Evolutionary conservation across 2,113 vertebrate species (phyloP).

Genomic region (Centrocercus urophasianus): DNA sequence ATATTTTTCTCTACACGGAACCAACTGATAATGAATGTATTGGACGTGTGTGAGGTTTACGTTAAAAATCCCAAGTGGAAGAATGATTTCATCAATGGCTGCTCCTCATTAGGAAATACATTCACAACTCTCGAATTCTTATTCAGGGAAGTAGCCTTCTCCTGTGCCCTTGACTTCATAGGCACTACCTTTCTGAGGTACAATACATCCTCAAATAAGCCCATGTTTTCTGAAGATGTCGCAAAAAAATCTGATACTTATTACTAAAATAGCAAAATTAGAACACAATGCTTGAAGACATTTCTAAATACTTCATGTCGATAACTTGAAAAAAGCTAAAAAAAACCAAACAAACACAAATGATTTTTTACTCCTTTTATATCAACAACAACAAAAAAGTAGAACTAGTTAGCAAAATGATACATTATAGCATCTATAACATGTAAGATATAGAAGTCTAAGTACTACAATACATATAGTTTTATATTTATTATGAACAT

Average conservation of each 20-base stretch:
- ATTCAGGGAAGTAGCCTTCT: not conserved
- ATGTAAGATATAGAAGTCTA: not conserved
- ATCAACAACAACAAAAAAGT: not conserved
- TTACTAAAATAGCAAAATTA: no score
- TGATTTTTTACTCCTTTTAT: not conserved
- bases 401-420: not conserved
- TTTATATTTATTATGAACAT: not conserved
- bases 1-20: not conserved
- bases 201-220: not conserved
- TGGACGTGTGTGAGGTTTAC: not conserved
- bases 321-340: not conserved
- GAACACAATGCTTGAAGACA: not conserved
- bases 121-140: not conserved
- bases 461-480: not conserved
- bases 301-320: not conserved
- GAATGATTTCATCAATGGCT: not conserved
- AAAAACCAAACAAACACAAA: not conserved
- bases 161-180: not conserved
- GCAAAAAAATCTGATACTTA: not conserved
- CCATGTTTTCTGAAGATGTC: not conserved
- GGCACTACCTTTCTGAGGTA: not conserved
- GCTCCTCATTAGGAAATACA: not conserved
- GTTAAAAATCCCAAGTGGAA: not conserved
- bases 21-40: not conserved
- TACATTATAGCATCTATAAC: not conserved